Conservation (phyloP, 2,797 vertebrate species). For the Anguilla pacifica region DNA sequence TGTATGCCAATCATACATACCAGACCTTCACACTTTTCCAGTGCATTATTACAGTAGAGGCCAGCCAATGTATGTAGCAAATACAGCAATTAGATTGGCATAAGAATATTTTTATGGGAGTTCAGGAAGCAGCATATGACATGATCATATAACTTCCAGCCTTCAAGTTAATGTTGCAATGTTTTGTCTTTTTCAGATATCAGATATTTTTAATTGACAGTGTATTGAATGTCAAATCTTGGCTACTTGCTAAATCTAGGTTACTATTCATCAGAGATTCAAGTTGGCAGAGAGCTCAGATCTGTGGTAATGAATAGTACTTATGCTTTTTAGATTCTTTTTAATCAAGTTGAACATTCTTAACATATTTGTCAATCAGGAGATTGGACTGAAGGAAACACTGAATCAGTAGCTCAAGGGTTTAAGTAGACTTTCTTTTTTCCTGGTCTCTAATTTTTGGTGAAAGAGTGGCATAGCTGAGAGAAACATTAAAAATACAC, state of each 20-base stretch:
- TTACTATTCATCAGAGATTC: background rate
- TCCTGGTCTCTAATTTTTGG: background rate
- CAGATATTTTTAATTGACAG: background rate
- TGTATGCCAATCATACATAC: background rate
- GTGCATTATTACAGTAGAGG: background rate
- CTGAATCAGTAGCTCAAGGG: background rate
- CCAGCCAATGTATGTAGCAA: background rate
- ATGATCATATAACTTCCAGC: background rate
- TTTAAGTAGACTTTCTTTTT: background rate
- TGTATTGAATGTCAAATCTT: background rate
- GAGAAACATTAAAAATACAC: background rate
- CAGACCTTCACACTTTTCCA: background rate
- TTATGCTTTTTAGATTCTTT: background rate
- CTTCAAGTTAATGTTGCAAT: too few relatives aligned
- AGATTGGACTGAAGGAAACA: background rate
- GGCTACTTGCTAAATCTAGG: background rate
- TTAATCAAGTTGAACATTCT: background rate
- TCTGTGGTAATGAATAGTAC: background rate
- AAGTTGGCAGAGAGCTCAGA: background rate
- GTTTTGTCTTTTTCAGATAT: too few relatives aligned
- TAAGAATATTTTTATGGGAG: background rate
- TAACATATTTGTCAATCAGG: slow-evolving; percentile 7
- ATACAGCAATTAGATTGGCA: background rate
- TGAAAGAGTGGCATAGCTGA: background rate
- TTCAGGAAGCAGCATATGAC: background rate